These are phyloP conservation scores for Scaptomyza pallida DNA, from an alignment of 1,140 invertebrate species.

Conservation along the genomic window DNA sequence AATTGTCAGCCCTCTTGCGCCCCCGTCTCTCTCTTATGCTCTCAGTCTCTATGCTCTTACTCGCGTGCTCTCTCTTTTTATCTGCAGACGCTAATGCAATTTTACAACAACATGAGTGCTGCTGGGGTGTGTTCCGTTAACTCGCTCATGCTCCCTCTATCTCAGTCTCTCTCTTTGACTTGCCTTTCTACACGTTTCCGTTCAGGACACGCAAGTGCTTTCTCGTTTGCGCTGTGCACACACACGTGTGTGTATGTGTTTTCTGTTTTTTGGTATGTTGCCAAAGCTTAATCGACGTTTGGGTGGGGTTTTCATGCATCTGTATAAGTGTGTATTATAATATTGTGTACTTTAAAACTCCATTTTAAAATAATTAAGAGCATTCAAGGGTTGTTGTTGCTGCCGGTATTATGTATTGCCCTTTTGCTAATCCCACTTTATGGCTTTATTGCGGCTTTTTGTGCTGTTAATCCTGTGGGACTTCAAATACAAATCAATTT, in stretches of 20 bases:
- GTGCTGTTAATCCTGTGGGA: slow-evolving; percentile 47
- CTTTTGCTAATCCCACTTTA: slow-evolving; percentile 32
- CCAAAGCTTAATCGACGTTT: slow-evolving; percentile 38
- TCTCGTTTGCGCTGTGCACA: slow-evolving; percentile 1
- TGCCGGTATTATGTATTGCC: slow-evolving; percentile 30
- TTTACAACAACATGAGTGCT: slow-evolving; percentile 27
- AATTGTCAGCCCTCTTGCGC: slow-evolving; percentile 19
- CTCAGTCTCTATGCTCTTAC: slow-evolving; percentile 1
- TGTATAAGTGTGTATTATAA: slow-evolving; percentile 1
- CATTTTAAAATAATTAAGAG: slow-evolving; percentile 69
- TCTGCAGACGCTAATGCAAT: slow-evolving; percentile 37
- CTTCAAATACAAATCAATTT: slow-evolving; percentile 29
- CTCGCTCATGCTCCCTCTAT: slow-evolving; percentile 42
- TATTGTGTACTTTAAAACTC: slow-evolving; percentile 55
- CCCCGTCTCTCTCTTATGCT: slow-evolving; percentile 9
- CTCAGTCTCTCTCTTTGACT: slow-evolving; percentile 43
- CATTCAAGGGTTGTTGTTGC: slow-evolving; percentile 45
- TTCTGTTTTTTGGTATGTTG: slow-evolving; percentile 24
- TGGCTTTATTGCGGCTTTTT: slow-evolving; percentile 36
- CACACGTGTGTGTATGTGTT: slow-evolving; percentile 6
- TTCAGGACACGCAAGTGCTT: slow-evolving; percentile 66
- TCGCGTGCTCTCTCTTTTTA: background rate
- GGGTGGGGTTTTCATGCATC: slow-evolving; percentile 39
- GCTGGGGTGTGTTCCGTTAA: slow-evolving; percentile 62
- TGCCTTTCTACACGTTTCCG: slow-evolving; percentile 48